Percentiles rank a stretch among this genome's conserved stretches.
Conservation (phyloP, 64 coral and sea anemone genomes). For the Catalaphyllia jardinei region DNA sequence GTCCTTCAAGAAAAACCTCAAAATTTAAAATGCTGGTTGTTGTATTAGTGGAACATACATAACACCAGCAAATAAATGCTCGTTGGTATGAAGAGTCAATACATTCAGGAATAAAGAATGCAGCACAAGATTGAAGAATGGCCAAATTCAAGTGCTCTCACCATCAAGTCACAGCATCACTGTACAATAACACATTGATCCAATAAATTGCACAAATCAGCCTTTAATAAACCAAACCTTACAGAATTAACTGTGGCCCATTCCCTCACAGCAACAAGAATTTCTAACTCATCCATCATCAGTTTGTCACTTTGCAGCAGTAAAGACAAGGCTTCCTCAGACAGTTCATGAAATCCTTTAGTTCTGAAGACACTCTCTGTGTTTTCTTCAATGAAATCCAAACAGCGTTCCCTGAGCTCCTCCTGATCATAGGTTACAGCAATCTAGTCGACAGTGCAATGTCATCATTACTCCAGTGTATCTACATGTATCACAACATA, state of each 20-base stretch:
- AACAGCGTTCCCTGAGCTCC: slow-evolving; percentile 77
- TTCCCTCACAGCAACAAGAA: slow-evolving; percentile 81
- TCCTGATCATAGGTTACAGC: slow-evolving; percentile 88
- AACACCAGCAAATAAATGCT: too few species aligned
- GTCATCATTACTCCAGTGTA: too few species aligned
- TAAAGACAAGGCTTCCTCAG: slow-evolving; percentile 71
- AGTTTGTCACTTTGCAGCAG: slow-evolving; percentile 86
- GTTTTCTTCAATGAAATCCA: slow-evolving; percentile 86
- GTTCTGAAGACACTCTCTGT: slow-evolving; percentile 92
- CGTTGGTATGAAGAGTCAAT: too few species aligned
- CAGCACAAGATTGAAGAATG: too few species aligned
- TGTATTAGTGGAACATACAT: too few species aligned
- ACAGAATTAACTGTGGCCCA: slow-evolving; percentile 99
- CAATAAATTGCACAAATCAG: neutral
- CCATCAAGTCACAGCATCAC: too few species aligned
- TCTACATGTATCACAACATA: too few species aligned
- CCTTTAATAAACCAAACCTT: neutral
- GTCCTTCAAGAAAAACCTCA: too few species aligned
- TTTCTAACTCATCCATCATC: slow-evolving; percentile 90
- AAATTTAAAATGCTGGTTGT: too few species aligned
- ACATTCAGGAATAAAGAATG: too few species aligned
- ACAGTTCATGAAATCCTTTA: slow-evolving; percentile 95
- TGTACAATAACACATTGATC: neutral
- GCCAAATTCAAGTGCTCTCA: too few species aligned
- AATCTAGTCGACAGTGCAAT: slow-evolving; percentile 27